Base-by-base conservation (phyloP, 2,113 vertebrate species). In the Corapipo altera region DNA sequence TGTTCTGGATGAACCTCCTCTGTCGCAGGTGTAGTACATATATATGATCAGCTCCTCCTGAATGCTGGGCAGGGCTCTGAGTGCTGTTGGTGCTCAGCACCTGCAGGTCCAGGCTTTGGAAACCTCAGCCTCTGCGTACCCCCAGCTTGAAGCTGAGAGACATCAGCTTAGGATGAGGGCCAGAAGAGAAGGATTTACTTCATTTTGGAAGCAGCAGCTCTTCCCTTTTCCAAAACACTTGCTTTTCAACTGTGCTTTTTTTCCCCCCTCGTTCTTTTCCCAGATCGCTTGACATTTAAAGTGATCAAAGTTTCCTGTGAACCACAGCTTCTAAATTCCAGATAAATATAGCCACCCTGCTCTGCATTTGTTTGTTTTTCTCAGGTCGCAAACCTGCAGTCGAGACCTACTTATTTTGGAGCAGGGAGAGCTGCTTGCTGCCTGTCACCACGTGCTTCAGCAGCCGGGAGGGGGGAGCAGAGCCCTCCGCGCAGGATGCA, bases 221-320 rank as follows among this genome's bases (percentile, higher is more conserved):
- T 83, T 43, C 48, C 32, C 28, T 84, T 74, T 72, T 52, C 83
- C 72, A 87, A 86, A 94, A 55, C 30, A 73, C 26, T 55, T 77
- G 33, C 9, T 58, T 95, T 81, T 92, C 13, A 91, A 35, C 37
- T 62, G 27, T 18, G 35, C 9, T 59, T 69, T 43, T 44, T 7
- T 2, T 2, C 20, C 7, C 8, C 3, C 20, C 8, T 15, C 55
- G 11, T 62, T 49, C 48, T 76, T 79, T 39, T 80, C 59, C 43
- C 90, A 62, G 55, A 24, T 62, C 27, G 12, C 26, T 55, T 95
- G 89, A 84, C 94, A 84, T 71, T 74, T 91, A 9, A 84, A 95
- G 23, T 92, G 95, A 97, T 97, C 96, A 97, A 97, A 96, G 96
- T 12, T 92, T 51, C 59, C 91, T 67, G 69, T 39, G 33, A 97